These are phyloP conservation scores for Galeruca laticollis DNA, from an alignment of 2,888 invertebrate genomes.

Conservation along the genomic window DNA sequence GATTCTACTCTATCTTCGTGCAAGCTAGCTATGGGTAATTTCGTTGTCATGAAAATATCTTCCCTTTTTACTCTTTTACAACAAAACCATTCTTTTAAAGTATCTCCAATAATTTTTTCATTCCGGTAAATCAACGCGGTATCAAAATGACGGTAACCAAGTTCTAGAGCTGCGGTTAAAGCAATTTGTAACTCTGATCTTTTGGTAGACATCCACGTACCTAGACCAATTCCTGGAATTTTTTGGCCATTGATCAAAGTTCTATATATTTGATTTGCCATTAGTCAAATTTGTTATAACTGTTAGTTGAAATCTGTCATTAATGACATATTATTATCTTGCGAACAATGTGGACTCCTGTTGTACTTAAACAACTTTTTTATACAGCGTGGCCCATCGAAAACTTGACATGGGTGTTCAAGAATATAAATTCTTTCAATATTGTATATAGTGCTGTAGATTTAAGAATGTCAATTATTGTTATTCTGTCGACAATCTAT, in stretches of 20 bases:
- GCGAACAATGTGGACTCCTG: too few relatives aligned
- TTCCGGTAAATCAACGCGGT: slow-evolving; percentile 82
- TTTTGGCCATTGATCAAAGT: slow-evolving; percentile 39
- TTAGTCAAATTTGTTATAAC: background rate
- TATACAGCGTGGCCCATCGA: too few relatives aligned
- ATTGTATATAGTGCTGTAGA: too few relatives aligned
- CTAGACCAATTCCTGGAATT: slow-evolving; percentile 74
- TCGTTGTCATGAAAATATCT: slow-evolving; percentile 85
- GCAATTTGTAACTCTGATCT: slow-evolving; percentile 72
- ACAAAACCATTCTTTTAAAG: slow-evolving; percentile 77
- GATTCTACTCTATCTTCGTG: slow-evolving; percentile 67
- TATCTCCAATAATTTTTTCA: slow-evolving; percentile 79
- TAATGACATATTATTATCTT: too few relatives aligned
- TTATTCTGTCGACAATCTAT: too few relatives aligned
- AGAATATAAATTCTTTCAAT: too few relatives aligned
- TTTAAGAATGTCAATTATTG: too few relatives aligned
- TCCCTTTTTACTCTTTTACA: slow-evolving; percentile 77
- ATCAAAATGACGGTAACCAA: slow-evolving; percentile 86
- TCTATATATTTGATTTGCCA: slow-evolving; percentile 34
- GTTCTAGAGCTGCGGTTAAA: slow-evolving; percentile 75
- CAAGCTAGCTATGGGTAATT: slow-evolving; percentile 75
- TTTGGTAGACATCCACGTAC: slow-evolving; percentile 81
- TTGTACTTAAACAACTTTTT: too few relatives aligned
- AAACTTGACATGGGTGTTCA: too few relatives aligned
- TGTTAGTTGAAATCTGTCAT: too few relatives aligned